phyloP scores from a whole-genome alignment of 1,140 invertebrate genomes.

The Meloidogyne hapla region DNA sequence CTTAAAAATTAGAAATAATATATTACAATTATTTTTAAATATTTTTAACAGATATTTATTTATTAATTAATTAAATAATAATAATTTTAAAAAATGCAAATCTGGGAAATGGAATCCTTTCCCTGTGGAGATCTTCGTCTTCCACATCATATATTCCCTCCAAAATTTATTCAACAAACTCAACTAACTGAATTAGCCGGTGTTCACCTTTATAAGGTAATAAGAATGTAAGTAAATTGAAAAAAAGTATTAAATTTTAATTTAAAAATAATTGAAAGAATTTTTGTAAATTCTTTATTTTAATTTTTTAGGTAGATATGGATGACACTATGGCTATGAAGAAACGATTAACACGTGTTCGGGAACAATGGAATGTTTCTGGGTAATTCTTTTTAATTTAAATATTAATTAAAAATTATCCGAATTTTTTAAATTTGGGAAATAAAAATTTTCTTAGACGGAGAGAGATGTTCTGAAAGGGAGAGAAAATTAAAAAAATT shows the following conservation, averaged over 20 bases:
- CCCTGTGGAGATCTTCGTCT: slow-evolving; percentile 43
- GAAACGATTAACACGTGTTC: slow-evolving; percentile 54
- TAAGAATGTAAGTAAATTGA: background rate
- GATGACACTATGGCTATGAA: slow-evolving; percentile 60
- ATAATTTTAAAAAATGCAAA: slow-evolving; percentile 40
- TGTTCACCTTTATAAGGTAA: slow-evolving; percentile 49
- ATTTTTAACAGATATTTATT: slow-evolving; percentile 40
- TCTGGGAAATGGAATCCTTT: slow-evolving; percentile 54
- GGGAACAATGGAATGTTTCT: slow-evolving; percentile 47
- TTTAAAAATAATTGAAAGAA: background rate
- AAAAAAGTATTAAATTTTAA: background rate
- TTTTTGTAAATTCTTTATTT: slow-evolving; percentile 3
- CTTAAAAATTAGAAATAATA: too few relatives aligned
- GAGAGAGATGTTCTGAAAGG: too few relatives aligned
- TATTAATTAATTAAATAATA: slow-evolving; percentile 31
- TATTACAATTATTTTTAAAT: background rate
- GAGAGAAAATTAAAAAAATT: too few relatives aligned
- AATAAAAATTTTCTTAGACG: too few relatives aligned
- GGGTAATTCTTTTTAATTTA: background rate
- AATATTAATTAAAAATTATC: too few relatives aligned
- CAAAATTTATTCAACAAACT: slow-evolving; percentile 42
- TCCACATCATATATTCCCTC: slow-evolving; percentile 54
- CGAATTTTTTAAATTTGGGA: too few relatives aligned
- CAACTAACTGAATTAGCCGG: slow-evolving; percentile 42
- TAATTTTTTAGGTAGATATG: slow-evolving; percentile 53